These are phyloP conservation scores for Chionoecetes opilio DNA, from an alignment of 1,140 invertebrate genomes.

Conservation along the genomic window DNA sequence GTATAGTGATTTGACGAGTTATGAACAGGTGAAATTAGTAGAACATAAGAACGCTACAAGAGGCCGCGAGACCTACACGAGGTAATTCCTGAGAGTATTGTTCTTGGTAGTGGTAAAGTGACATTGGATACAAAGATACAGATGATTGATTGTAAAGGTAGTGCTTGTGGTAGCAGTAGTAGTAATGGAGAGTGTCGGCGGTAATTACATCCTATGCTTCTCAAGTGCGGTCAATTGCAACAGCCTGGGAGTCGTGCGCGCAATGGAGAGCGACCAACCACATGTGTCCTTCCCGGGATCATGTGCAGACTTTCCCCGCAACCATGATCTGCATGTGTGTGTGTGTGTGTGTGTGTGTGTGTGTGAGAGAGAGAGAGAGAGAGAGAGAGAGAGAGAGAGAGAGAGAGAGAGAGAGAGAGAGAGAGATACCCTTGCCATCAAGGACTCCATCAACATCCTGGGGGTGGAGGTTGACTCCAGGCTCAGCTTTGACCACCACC, in stretches of 20 bases:
- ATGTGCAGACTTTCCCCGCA: neutral
- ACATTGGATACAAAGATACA: no score
- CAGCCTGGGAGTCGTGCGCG: neutral
- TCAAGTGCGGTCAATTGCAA: neutral
- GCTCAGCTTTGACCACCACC: no score
- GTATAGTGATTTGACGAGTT: neutral
- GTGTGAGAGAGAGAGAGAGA: conserved; percentile 1
- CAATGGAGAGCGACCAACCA: neutral
- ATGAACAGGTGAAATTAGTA: no score
- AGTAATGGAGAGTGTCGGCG: neutral
- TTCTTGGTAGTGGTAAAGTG: no score
- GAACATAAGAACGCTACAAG: no score
- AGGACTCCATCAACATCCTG: no score
- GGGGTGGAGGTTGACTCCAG: no score
- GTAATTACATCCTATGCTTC: neutral
- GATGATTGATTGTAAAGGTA: neutral
- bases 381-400: no score
- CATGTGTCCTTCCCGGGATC: neutral
- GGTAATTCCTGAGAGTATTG: no score
- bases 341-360: neutral
- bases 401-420: neutral
- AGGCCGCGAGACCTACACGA: no score
- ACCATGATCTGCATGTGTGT: neutral
- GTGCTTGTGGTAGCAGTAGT: neutral
- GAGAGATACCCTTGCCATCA: no score